phyloP scores from a whole-genome alignment of 2,888 invertebrate genomes.

The Latheticus oryzae region DNA sequence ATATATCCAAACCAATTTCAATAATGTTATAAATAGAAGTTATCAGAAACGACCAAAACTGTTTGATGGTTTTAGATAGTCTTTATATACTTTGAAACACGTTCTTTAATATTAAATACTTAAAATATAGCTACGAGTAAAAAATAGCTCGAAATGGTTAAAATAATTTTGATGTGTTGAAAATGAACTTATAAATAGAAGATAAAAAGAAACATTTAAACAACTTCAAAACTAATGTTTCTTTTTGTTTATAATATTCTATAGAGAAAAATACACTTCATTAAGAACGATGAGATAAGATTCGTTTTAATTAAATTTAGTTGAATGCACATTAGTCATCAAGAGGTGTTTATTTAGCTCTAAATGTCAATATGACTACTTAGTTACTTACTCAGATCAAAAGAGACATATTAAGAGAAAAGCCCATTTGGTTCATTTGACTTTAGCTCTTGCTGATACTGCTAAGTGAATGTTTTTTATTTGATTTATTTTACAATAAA shows the following conservation, averaged over 20 bases:
- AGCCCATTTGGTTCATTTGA: too few relatives aligned
- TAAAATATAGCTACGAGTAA: slow-evolving; percentile 24
- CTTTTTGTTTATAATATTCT: slow-evolving; percentile 1
- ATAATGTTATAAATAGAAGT: slow-evolving; percentile 23
- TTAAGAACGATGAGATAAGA: not conserved
- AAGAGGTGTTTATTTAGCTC: not conserved
- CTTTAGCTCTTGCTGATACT: too few relatives aligned
- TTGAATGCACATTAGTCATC: slow-evolving; percentile 1
- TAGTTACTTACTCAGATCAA: too few relatives aligned
- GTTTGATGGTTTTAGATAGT: slow-evolving; percentile 26
- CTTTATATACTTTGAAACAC: slow-evolving; percentile 26
- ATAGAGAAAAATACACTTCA: slow-evolving; percentile 1
- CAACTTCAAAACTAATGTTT: slow-evolving; percentile 17
- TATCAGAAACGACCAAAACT: slow-evolving; percentile 15
- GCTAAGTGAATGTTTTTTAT: too few relatives aligned
- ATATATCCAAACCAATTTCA: slow-evolving; percentile 15
- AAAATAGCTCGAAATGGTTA: slow-evolving; percentile 23
- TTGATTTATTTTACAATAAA: too few relatives aligned
- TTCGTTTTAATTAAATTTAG: slow-evolving; percentile 2
- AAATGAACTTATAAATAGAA: slow-evolving; percentile 23
- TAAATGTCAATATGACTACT: not conserved
- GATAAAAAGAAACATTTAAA: slow-evolving; percentile 25
- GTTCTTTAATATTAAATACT: slow-evolving; percentile 19
- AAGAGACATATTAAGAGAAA: too few relatives aligned
- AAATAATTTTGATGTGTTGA: slow-evolving; percentile 28